Evolutionary conservation across 2,888 invertebrate genomes (phyloP), one percentile per base, ranked within the genome.

Genomic region (Asteroscopus sphinx): DNA sequence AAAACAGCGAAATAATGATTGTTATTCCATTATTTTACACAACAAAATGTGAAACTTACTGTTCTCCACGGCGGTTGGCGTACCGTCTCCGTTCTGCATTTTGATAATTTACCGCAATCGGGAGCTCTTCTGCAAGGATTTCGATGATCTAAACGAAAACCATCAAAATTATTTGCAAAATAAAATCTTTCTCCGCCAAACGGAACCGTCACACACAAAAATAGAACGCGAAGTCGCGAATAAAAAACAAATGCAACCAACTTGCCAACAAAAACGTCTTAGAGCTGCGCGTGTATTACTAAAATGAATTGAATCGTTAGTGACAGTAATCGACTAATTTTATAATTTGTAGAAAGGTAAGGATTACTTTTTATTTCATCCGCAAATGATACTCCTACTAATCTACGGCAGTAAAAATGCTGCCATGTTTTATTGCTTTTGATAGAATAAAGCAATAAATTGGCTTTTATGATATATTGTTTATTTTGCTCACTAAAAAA

Each of bases 141-240:
- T 81, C 63, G 77, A 83, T 68, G 83, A 82, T 87, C 81, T 90
- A 89, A 68, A 83, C 70, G 81, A 85, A 85, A 87, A 86, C 82
- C 91, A 92, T 91, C 83, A 89, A 89, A 88, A 83, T 88, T 86
- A 84, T 83, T 85, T 83, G 81, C 82, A 86, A 91, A 90, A 81
- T 87, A 83, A 80, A 85, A 83, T 86, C 81, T 80, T 87, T 86
- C 77, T 84, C 82, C 77, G 87, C 85, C 85, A 82, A 83, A 92
- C 89, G 83, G 90, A 88, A 90, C 93, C 93, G 93, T 94, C 94
- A 93, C 92, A 90, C 93, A 92, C 93, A 92, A 94, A 93, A 94
- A 94, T 94, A 94, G 94, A 94, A 93, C 90, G 91, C 90, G 92
- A 92, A 89, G 93, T 93, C 90, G 91, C 88, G 93, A 92, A 88